These are phyloP conservation scores for Porphyrio hochstetteri DNA, from an alignment of 2,113 vertebrate genomes.

Conservation along the genomic window DNA sequence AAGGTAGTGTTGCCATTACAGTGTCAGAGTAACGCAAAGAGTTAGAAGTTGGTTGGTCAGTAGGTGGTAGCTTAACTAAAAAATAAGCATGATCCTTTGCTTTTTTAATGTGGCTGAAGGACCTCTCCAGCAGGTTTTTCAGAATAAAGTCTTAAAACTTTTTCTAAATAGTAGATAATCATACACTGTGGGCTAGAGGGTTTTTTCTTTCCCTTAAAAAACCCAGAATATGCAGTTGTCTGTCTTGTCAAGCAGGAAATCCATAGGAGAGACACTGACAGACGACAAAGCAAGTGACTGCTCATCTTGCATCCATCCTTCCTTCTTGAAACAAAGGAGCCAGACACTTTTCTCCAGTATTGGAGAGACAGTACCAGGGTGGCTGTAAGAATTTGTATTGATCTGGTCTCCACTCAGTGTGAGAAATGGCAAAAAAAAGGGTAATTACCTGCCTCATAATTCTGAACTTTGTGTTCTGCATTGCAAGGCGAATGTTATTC, in stretches of 20 bases:
- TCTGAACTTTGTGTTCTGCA: not conserved
- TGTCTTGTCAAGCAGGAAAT: not conserved
- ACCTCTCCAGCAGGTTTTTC: not conserved
- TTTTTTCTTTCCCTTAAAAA: not conserved
- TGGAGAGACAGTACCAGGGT: not conserved
- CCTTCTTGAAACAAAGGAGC: not conserved
- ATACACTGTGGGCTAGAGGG: not conserved
- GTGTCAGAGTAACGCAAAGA: not conserved
- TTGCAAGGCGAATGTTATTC: not conserved
- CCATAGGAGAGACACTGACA: not conserved
- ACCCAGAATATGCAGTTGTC: not conserved
- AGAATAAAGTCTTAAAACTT: not conserved
- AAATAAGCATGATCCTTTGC: not conserved
- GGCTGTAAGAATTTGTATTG: not conserved
- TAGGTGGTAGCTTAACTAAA: not conserved
- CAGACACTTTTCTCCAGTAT: not conserved
- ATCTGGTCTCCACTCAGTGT: not conserved
- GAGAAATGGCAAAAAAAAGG: conserved; percentile 20
- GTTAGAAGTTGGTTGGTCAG: not conserved
- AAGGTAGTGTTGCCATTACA: not conserved
- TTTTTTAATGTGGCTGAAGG: not conserved
- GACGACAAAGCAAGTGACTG: not conserved
- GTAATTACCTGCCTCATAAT: conserved; percentile 29
- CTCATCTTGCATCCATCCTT: not conserved
- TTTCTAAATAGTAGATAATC: not conserved